Evolutionary conservation across 2,113 vertebrate species (phyloP).

Genomic region (Casuarius casuarius): DNA sequence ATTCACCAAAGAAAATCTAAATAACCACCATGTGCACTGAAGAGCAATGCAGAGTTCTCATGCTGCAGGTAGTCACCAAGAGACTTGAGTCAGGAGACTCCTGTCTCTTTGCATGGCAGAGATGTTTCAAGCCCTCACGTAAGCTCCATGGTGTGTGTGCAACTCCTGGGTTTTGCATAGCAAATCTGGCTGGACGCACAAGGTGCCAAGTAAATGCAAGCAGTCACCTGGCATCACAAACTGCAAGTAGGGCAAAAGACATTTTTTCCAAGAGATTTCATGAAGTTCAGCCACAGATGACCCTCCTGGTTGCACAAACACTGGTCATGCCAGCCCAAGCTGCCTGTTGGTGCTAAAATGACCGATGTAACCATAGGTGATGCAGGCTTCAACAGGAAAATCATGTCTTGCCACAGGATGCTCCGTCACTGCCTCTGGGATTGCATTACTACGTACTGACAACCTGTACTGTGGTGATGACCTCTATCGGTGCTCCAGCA

Average conservation of each 20-base stretch:
- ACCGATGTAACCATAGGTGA: neutral
- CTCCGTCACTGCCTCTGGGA: no score
- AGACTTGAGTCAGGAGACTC: neutral
- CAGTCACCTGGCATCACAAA: neutral
- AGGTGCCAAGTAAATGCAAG: neutral
- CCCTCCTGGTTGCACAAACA: no score
- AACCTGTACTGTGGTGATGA: neutral
- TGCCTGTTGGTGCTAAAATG: neutral
- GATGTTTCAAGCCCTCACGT: neutral
- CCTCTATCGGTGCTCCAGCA: neutral
- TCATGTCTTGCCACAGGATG: neutral
- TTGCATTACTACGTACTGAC: neutral
- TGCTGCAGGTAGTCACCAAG: neutral
- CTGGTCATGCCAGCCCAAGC: neutral
- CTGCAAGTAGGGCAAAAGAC: neutral
- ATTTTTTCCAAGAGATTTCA: no score
- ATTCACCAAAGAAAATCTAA: neutral
- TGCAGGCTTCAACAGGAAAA: neutral
- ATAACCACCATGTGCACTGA: neutral
- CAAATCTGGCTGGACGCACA: neutral
- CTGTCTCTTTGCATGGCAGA: neutral
- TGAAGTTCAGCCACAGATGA: no score
- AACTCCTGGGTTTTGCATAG: neutral
- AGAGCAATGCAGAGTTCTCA: neutral
- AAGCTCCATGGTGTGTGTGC: neutral